A percentile compares a stretch with the other conserved stretches of the same genome.
Evolutionary conservation across 2,888 invertebrate genomes (phyloP).

Genomic region (Callyntrura guangdongensis): DNA sequence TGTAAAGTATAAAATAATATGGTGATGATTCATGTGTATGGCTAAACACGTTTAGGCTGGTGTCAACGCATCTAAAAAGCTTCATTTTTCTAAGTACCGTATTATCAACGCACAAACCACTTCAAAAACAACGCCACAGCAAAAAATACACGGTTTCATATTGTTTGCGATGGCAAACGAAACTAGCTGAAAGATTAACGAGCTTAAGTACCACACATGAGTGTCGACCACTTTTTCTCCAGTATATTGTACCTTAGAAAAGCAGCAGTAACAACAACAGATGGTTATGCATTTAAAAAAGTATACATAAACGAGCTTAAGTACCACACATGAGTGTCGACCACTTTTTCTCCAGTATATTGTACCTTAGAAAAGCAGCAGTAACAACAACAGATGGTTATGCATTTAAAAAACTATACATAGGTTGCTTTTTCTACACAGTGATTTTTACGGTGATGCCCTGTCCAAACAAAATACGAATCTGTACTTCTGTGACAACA

Average conservation of each 20-base stretch:
- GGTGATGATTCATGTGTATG: conserved; percentile 14
- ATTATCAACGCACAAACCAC: no score
- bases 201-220: conserved; percentile 26
- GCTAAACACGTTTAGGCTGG: not conserved
- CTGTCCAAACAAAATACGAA: no score
- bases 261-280: conserved; percentile 39
- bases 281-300: conserved; percentile 24
- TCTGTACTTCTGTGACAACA: no score
- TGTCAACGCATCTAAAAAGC: conserved; percentile 51
- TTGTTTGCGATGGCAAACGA: conserved; percentile 19
- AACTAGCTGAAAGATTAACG: conserved; percentile 49
- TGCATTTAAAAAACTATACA: not conserved
- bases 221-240: not conserved
- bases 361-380: not conserved
- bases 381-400: conserved; percentile 54
- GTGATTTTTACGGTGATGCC: no score
- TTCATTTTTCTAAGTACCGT: conserved; percentile 48
- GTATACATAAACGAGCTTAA: not conserved
- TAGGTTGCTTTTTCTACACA: not conserved
- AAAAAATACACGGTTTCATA: conserved; percentile 21
- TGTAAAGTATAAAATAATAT: not conserved
- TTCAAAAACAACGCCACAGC: conserved; percentile 22
- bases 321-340: not conserved
- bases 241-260: not conserved
- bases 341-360: not conserved